Evolutionary conservation across 1,140 invertebrate species (phyloP).

Genomic region (Megalonaias nervosa): DNA sequence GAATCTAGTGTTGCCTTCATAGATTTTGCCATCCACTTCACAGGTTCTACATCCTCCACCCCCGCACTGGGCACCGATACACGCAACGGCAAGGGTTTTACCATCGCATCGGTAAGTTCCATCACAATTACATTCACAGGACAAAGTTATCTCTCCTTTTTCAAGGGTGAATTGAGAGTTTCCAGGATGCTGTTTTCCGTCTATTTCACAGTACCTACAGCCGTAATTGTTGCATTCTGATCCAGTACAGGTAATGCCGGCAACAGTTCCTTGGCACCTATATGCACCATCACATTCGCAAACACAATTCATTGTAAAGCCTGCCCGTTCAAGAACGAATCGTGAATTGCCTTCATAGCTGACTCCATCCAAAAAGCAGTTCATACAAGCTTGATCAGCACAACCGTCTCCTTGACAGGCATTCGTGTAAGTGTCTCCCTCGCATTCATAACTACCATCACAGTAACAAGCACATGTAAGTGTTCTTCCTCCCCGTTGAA

Average conservation of each 20-base stretch:
- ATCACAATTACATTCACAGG: constrained; percentile 25
- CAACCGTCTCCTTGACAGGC: constrained; percentile 21
- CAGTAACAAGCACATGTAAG: constrained; percentile 51
- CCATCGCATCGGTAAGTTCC: constrained; percentile 21
- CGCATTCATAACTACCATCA: constrained; percentile 51
- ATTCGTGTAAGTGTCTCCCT: constrained; percentile 15
- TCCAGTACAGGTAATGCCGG: constrained; percentile 10
- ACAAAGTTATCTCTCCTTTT: not conserved
- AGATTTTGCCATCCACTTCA: constrained; percentile 16
- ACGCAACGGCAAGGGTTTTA: constrained; percentile 10
- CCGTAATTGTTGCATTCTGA: constrained; percentile 25
- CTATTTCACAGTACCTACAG: constrained; percentile 18
- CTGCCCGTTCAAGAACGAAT: constrained; percentile 21
- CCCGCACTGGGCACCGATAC: constrained; percentile 19
- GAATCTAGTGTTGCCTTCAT: constrained; percentile 23
- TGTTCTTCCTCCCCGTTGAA: constrained; percentile 35
- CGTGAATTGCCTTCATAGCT: constrained; percentile 22
- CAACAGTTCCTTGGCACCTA: constrained; percentile 20
- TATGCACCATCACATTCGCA: constrained; percentile 38
- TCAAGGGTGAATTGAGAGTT: constrained; percentile 15
- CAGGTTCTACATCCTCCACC: constrained; percentile 16
- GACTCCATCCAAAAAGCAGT: constrained; percentile 11
- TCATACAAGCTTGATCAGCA: constrained; percentile 19
- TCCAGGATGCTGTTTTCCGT: constrained; percentile 11
- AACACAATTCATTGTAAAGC: constrained; percentile 28